phyloP scores from a whole-genome alignment of 2,888 invertebrate genomes.

The Tenthredo livida region DNA sequence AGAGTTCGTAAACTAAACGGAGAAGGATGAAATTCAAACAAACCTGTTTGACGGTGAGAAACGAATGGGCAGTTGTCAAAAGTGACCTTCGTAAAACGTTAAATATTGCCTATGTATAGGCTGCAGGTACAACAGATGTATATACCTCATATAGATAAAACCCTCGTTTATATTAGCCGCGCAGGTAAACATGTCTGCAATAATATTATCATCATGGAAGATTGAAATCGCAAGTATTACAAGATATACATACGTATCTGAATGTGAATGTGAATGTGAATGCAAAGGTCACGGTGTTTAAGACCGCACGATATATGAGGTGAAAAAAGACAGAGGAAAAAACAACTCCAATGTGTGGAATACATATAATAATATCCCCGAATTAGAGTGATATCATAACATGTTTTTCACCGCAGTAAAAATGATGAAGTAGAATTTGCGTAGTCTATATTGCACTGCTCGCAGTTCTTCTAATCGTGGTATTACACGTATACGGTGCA shows the following conservation, averaged over 20 bases:
- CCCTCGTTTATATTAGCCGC: background rate
- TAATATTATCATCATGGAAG: slow-evolving; percentile 19
- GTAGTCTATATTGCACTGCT: background rate
- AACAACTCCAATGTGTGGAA: background rate
- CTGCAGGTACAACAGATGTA: background rate
- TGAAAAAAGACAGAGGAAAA: background rate
- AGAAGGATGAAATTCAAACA: background rate
- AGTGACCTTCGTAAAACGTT: slow-evolving; percentile 27
- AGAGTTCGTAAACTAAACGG: slow-evolving; percentile 20
- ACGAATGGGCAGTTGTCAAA: background rate
- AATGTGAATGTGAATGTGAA: background rate
- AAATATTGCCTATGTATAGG: slow-evolving; percentile 2
- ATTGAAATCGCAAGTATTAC: background rate
- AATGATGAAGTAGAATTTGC: background rate
- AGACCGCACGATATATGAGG: background rate
- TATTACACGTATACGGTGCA: background rate
- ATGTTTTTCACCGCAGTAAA: background rate
- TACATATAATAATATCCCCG: background rate
- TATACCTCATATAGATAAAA: slow-evolving; percentile 5
- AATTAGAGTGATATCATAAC: slow-evolving; percentile 9
- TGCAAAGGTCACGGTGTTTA: background rate
- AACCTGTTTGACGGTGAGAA: background rate
- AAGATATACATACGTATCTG: background rate
- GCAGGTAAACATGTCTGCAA: slow-evolving; percentile 21
- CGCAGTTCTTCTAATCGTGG: background rate